These are phyloP conservation scores for Barnardius zonarius DNA, from an alignment of 2,113 vertebrate genomes.

Conservation along the genomic window DNA sequence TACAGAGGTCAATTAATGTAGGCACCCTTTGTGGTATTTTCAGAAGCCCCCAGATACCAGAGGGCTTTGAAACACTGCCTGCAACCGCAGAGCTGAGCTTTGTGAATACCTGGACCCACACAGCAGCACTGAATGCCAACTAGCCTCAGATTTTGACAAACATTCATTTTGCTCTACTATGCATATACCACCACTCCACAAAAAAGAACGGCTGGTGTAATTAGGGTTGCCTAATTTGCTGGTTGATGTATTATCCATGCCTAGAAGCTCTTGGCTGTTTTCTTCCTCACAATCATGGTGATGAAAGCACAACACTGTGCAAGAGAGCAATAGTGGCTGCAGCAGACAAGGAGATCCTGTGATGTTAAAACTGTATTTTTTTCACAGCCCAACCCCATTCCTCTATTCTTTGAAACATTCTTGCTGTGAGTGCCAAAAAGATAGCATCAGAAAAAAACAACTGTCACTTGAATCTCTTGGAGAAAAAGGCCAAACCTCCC, in stretches of 20 bases:
- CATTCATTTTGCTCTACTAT: neutral
- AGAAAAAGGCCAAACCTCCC: slow-evolving; percentile 1
- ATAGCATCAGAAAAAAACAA: slow-evolving; percentile 43
- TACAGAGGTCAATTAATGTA: slow-evolving; percentile 13
- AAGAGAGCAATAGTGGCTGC: neutral
- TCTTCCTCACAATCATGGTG: neutral
- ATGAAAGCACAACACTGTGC: slow-evolving; percentile 11
- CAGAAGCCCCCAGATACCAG: slow-evolving; percentile 19
- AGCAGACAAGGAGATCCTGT: slow-evolving; percentile 16
- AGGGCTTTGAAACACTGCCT: neutral
- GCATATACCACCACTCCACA: neutral
- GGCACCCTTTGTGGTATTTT: slow-evolving; percentile 44
- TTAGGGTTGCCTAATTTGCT: neutral
- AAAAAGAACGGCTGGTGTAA: neutral
- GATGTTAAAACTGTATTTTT: neutral
- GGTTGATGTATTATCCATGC: neutral
- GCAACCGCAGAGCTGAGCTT: slow-evolving; percentile 17
- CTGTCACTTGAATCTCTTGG: neutral
- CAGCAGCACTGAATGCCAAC: neutral
- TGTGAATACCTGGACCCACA: slow-evolving; percentile 25
- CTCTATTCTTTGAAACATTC: slow-evolving; percentile 1
- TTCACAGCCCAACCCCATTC: neutral
- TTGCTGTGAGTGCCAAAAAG: neutral
- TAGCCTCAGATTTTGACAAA: neutral
- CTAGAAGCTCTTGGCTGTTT: neutral